These are phyloP conservation scores for Pseudorectes ferrugineus DNA, from an alignment of 2,113 vertebrate species.

Conservation along the genomic window DNA sequence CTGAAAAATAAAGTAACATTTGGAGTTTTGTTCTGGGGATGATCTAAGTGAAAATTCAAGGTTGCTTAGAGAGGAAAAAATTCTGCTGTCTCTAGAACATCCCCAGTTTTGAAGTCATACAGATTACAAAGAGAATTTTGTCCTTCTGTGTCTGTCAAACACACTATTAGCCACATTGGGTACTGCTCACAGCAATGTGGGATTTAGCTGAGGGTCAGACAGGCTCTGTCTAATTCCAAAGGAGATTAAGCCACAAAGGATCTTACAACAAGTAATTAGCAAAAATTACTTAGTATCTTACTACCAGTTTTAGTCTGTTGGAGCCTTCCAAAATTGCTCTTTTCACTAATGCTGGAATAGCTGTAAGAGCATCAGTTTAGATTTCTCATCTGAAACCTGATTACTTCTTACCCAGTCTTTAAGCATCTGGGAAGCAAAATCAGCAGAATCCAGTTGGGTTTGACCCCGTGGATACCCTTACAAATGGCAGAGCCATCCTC, in stretches of 20 bases:
- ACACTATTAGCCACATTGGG: background rate
- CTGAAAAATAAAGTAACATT: background rate
- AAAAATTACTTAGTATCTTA: background rate
- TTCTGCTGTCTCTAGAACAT: background rate
- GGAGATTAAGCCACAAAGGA: constrained; percentile 22
- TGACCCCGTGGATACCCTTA: background rate
- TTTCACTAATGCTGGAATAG: background rate
- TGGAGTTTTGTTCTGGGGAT: background rate
- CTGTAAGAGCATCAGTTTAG: background rate
- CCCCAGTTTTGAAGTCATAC: background rate
- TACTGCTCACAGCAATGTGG: background rate
- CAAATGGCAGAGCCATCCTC: background rate
- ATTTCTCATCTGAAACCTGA: background rate
- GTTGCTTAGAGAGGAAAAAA: background rate
- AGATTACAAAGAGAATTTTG: background rate
- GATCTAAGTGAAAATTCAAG: background rate
- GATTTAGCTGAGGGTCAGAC: background rate
- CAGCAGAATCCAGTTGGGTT: background rate
- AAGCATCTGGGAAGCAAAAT: background rate
- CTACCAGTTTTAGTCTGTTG: background rate
- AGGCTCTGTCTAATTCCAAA: background rate
- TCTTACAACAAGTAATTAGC: background rate
- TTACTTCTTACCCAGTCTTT: background rate
- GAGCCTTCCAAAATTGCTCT: background rate
- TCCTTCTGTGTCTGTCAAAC: background rate